phyloP scores from a whole-genome alignment of 1,140 invertebrate species.

The Sitodiplosis mosellana region DNA sequence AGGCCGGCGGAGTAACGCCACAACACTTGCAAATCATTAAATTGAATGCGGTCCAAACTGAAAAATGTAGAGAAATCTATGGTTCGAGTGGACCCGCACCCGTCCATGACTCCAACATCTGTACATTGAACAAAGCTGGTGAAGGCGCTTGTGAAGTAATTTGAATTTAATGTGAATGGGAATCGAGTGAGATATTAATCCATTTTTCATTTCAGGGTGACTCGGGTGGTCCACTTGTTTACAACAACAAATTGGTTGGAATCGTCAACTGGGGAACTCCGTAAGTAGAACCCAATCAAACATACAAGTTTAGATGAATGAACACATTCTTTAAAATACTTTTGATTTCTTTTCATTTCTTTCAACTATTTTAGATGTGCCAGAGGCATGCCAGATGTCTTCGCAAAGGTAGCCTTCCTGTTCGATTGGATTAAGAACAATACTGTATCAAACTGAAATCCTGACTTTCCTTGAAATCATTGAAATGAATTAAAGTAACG shows the following conservation, averaged over 20 bases:
- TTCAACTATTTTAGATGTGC: slow-evolving; percentile 25
- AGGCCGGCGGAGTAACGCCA: slow-evolving; percentile 17
- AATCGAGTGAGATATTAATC: neutral
- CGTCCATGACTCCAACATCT: slow-evolving; percentile 30
- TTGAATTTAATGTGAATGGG: neutral
- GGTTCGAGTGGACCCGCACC: no score
- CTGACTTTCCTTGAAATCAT: no score
- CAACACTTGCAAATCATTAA: slow-evolving; percentile 18
- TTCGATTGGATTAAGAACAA: slow-evolving; percentile 17
- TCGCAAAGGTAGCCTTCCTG: slow-evolving; percentile 25
- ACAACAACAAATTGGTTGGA: slow-evolving; percentile 26
- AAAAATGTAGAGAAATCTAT: slow-evolving; percentile 17
- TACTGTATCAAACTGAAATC: no score
- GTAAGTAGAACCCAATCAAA: slow-evolving; percentile 8
- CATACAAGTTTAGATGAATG: neutral
- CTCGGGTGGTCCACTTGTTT: slow-evolving; percentile 26
- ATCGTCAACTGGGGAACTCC: slow-evolving; percentile 35
- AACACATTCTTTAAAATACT: neutral
- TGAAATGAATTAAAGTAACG: no score
- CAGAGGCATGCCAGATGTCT: slow-evolving; percentile 30
- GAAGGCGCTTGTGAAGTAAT: slow-evolving; percentile 37
- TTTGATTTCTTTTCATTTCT: neutral
- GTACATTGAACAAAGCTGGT: slow-evolving; percentile 36
- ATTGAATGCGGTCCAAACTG: slow-evolving; percentile 16
- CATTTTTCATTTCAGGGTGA: slow-evolving; percentile 21